Conservation (phyloP, 2,113 vertebrate species). For the Morone chrysops region DNA sequence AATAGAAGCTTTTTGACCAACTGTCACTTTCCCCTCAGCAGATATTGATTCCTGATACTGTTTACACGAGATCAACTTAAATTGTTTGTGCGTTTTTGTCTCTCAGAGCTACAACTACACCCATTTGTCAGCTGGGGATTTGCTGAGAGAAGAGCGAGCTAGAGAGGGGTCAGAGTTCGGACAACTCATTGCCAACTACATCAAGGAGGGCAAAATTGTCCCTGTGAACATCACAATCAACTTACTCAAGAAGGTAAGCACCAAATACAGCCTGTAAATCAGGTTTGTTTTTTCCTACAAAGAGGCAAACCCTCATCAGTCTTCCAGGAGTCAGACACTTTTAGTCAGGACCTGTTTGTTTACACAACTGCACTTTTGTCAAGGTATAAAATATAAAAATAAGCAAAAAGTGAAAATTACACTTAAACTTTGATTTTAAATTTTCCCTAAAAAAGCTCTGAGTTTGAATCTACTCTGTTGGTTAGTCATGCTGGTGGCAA, state of each 20-base stretch:
- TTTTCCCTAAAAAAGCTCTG: neutral
- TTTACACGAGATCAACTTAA: neutral
- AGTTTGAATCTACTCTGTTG: neutral
- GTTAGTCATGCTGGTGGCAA: neutral
- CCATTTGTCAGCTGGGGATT: conserved; percentile 96
- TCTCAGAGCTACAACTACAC: conserved; percentile 92
- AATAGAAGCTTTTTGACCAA: neutral
- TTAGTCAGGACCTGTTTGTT: neutral
- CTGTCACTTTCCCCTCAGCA: neutral
- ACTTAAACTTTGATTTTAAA: neutral
- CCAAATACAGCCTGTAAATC: neutral
- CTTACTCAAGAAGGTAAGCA: conserved; percentile 91
- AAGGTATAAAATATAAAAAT: neutral
- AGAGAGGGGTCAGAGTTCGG: conserved; percentile 91
- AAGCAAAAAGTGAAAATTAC: neutral
- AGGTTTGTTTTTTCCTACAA: neutral
- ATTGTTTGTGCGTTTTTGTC: neutral
- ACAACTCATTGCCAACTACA: conserved; percentile 92
- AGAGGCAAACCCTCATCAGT: neutral
- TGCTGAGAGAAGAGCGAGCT: conserved; percentile 92
- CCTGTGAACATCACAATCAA: conserved; percentile 97
- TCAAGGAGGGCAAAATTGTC: conserved; percentile 96
- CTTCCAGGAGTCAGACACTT: neutral
- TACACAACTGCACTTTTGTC: neutral
- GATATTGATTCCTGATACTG: neutral